Conservation (phyloP, 2,797 vertebrate species). For the Macrochelys suwanniensis region DNA sequence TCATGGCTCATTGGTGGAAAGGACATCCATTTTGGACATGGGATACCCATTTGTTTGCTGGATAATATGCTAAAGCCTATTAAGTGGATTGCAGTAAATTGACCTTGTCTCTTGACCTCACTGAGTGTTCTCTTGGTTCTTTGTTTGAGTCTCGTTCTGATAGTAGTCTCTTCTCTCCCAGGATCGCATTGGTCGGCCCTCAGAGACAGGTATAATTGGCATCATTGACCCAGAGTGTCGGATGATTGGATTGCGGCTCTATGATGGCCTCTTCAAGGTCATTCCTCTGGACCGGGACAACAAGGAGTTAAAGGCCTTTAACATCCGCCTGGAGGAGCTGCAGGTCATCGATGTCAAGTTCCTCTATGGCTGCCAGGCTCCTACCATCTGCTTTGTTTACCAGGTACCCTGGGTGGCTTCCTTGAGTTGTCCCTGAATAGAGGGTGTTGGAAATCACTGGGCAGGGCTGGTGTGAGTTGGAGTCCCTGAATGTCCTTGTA, state of each 20-base stretch:
- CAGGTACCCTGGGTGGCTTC: conserved; percentile 84
- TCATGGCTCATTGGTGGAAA: background rate
- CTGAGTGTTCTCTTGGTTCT: accelerated
- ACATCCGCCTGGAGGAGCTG: conserved; percentile 97
- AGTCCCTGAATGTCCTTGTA: background rate
- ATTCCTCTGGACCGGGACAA: conserved; percentile 97
- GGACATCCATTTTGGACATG: background rate
- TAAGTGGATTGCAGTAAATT: background rate
- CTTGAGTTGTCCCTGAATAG: accelerated
- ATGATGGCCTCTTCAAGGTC: conserved; percentile 97
- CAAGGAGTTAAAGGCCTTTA: conserved; percentile 97
- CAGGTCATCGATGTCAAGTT: conserved; percentile 99
- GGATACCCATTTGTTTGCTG: accelerated
- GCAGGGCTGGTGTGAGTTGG: background rate
- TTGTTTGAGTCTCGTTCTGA: accelerated
- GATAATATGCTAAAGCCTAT: background rate
- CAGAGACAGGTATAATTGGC: conserved; percentile 97
- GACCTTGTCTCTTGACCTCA: accelerated
- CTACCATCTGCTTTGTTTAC: conserved; percentile 99
- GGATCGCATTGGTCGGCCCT: conserved; percentile 97
- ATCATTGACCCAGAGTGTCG: conserved; percentile 98
- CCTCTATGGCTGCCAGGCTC: conserved; percentile 95
- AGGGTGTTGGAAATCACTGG: background rate
- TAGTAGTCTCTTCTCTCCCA: accelerated
- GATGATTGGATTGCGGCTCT: conserved; percentile 97